Conservation (phyloP, 1,140 invertebrate genomes). For the Anastrepha ludens region DNA sequence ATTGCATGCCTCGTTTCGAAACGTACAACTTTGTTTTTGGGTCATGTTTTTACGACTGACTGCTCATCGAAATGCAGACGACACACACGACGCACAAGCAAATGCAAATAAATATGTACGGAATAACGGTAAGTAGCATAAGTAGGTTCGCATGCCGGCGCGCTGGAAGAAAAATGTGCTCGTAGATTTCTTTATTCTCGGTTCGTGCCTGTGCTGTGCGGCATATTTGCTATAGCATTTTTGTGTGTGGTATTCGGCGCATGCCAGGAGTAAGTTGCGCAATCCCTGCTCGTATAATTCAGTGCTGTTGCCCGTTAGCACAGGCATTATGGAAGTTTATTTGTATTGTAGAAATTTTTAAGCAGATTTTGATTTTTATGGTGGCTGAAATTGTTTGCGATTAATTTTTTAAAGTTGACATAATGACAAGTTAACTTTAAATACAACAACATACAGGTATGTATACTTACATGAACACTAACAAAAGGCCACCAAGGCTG, state of each 20-base stretch:
- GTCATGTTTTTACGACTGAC: slow-evolving; percentile 28
- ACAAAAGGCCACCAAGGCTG: too few relatives aligned
- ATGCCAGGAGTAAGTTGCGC: neutral
- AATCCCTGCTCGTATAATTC: too few relatives aligned
- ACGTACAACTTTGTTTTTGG: neutral
- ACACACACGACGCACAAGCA: neutral
- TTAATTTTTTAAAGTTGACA: too few relatives aligned
- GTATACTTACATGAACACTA: too few relatives aligned
- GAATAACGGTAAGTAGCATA: neutral
- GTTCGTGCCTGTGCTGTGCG: neutral
- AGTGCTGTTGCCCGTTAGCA: neutral
- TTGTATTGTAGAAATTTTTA: too few relatives aligned
- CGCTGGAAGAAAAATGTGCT: neutral
- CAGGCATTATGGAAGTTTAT: too few relatives aligned
- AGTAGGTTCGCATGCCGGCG: neutral
- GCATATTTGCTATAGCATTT: slow-evolving; percentile 26
- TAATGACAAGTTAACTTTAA: too few relatives aligned
- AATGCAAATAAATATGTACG: neutral
- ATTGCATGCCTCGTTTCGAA: neutral
- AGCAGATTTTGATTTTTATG: too few relatives aligned
- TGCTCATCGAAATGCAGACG: neutral
- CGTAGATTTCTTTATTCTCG: neutral
- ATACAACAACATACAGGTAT: too few relatives aligned
- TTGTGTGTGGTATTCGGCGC: neutral
- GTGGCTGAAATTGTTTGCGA: too few relatives aligned